These are phyloP conservation scores for Acanthornis magna DNA, from an alignment of 2,797 vertebrate genomes.

Conservation along the genomic window DNA sequence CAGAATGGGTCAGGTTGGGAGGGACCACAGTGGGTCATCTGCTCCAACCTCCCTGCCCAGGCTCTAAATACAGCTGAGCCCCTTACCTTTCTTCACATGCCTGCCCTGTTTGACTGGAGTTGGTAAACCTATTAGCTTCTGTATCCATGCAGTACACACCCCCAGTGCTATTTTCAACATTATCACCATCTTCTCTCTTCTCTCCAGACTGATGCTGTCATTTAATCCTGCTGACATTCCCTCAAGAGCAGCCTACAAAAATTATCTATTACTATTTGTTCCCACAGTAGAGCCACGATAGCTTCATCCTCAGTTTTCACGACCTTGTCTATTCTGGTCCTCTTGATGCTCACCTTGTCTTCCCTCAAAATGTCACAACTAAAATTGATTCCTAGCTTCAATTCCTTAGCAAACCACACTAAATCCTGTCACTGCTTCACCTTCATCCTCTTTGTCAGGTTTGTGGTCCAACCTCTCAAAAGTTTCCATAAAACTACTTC, in stretches of 20 bases:
- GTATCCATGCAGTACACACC: not conserved
- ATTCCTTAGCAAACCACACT: not conserved
- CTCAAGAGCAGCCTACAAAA: not conserved
- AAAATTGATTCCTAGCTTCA: slow-evolving; percentile 12
- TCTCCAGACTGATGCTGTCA: not conserved
- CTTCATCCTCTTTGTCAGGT: not conserved
- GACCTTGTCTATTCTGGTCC: not conserved
- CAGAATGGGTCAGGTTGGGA: not conserved
- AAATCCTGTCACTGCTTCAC: not conserved
- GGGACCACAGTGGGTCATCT: not conserved
- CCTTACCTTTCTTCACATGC: not conserved
- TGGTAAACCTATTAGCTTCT: not conserved
- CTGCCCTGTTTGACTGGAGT: not conserved
- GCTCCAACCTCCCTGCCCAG: not conserved
- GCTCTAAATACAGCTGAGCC: not conserved
- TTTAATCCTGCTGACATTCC: slow-evolving; percentile 17
- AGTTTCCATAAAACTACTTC: not conserved
- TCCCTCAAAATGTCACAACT: slow-evolving; percentile 38
- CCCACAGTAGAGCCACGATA: not conserved
- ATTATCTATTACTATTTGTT: not conserved
- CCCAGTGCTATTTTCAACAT: not conserved
- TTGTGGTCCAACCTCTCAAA: not conserved
- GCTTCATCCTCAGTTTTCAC: not conserved
- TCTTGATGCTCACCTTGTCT: not conserved
- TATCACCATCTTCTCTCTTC: not conserved